phyloP scores from a whole-genome alignment of 2,797 vertebrate species.

The Enteromius viviparus region DNA sequence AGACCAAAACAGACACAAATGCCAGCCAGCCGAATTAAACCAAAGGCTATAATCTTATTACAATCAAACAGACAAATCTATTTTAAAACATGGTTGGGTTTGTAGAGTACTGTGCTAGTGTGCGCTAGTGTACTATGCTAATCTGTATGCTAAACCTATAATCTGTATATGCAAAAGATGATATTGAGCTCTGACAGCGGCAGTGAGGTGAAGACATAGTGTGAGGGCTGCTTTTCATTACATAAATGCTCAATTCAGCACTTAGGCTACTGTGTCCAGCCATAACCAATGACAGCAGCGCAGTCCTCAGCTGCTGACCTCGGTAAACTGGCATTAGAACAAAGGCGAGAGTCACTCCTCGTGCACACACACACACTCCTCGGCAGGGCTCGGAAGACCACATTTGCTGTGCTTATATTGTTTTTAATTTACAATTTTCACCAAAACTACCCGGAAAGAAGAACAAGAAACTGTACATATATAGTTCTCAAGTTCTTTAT shows the following conservation, averaged over 20 bases:
- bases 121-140: slow-evolving; percentile 23
- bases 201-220: slow-evolving; percentile 52
- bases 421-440: neutral
- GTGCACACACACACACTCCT: slow-evolving; percentile 48
- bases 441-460: neutral
- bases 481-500: neutral
- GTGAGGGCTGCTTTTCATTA: slow-evolving; percentile 74
- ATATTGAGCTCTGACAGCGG: slow-evolving; percentile 14
- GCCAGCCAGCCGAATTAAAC: slow-evolving; percentile 37
- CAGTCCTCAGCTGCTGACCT: slow-evolving; percentile 80
- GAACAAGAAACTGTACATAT: neutral
- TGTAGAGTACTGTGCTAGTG: slow-evolving; percentile 36
- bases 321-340: slow-evolving; percentile 78
- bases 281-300: slow-evolving; percentile 77
- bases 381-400: slow-evolving; percentile 30
- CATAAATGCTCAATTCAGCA: slow-evolving; percentile 82
- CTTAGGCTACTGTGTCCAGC: slow-evolving; percentile 73
- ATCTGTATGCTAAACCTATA: slow-evolving; percentile 23
- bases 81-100: slow-evolving; percentile 44
- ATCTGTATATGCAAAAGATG: slow-evolving; percentile 26
- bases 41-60: slow-evolving; percentile 52
- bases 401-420: slow-evolving; percentile 18
- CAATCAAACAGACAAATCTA: slow-evolving; percentile 45
- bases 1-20: slow-evolving; percentile 48
- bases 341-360: slow-evolving; percentile 72